These are phyloP conservation scores for Crotalus tigris DNA, from an alignment of 2,113 vertebrate species.

Conservation along the genomic window DNA sequence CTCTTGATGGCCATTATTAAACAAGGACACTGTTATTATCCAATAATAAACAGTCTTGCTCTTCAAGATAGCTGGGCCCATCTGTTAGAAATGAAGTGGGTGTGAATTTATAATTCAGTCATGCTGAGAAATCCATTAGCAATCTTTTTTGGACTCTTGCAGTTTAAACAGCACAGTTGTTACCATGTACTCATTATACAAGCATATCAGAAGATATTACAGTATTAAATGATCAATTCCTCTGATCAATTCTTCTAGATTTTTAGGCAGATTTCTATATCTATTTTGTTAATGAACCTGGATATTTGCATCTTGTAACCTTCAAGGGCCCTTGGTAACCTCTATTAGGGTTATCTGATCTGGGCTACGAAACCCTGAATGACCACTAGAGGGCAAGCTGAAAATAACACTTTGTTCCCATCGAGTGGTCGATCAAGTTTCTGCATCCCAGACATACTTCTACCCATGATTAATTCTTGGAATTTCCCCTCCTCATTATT, in stretches of 20 bases:
- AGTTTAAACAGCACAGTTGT: background rate
- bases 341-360: background rate
- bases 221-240: background rate
- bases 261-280: background rate
- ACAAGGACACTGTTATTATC: slow-evolving; percentile 16
- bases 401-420: background rate
- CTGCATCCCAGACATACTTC: background rate
- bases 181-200: background rate
- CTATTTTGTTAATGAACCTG: background rate
- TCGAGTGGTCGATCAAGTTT: background rate
- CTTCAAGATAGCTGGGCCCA: slow-evolving; percentile 23
- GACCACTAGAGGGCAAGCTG: background rate
- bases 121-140: background rate
- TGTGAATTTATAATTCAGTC: slow-evolving; percentile 22
- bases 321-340: background rate
- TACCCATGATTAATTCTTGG: background rate
- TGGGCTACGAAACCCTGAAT: background rate
- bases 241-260: background rate
- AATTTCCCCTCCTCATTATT: background rate
- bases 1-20: background rate
- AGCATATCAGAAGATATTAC: background rate
- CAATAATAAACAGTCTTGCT: slow-evolving; percentile 9
- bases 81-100: slow-evolving; percentile 24
- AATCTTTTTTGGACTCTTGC: slow-evolving; percentile 1
- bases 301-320: background rate